Evolutionary conservation across 92 coral and sea anemone species (phyloP), one percentile per base, ranked within the genome.

Genomic region (Palythoa grandiflora): DNA sequence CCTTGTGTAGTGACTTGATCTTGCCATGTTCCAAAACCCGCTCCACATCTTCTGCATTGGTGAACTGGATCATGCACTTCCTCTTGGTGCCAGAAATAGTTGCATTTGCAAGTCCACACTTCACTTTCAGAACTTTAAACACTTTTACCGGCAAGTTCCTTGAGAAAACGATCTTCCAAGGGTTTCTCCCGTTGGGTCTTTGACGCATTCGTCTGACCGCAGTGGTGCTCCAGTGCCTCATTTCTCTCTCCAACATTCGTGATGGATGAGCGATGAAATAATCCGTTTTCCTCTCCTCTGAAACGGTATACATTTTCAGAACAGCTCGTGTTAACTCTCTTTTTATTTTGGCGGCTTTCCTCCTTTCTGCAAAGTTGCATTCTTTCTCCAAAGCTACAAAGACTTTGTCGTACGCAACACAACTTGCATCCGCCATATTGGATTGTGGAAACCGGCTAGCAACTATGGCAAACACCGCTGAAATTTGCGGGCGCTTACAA

Each of bases 81-180:
- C 52, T 55, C 73, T 63, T 80, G 6, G 86, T 80, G 7, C 1
- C 72, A 20, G 72, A 40, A 47, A 55, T 20, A 5, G 54, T 17
- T 9, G 86, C 86, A 20, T 20, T 36, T 36, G 54, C 38, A 13
- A 36, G 44, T 11, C 21, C 61, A 44, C 87, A 83, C 38, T 63
- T 63, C 54, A 63, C 17, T 6, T 83, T 63, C 87, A 83, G 74
- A 6, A 83, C 87, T 20, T 83, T 78, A 47, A 84, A 84, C 48
- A 84, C 88, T 71, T 84, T 87, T 54, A 80, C 80, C 35, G 81
- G 91, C 61, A 88, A 48, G 68, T 80, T 88, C 70, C 81, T 88
- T 39, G 80, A 53, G 61, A 88, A 70, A 2, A 15, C 11, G 44
- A 84, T 84, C 77, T 75, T 68, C 88, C 71, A 84, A 11, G 88